Conservation (phyloP, 2,797 vertebrate genomes). For the Cuculus canorus region DNA sequence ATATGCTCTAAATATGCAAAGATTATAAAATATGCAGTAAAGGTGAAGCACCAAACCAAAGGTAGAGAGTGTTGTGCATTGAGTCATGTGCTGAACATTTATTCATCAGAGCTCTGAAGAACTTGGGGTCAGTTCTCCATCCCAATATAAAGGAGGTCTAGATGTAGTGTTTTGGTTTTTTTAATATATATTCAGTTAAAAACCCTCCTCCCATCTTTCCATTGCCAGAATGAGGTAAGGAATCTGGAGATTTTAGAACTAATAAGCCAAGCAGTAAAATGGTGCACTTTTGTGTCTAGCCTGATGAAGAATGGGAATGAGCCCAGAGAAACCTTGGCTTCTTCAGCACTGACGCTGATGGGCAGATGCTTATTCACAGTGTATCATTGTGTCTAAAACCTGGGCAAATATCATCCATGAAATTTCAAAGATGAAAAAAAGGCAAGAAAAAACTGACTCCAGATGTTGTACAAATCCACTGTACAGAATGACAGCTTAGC, state of each 20-base stretch:
- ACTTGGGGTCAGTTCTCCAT: not conserved
- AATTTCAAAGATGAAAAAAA: not conserved
- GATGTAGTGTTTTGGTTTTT: not conserved
- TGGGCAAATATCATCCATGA: not conserved
- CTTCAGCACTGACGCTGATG: not conserved
- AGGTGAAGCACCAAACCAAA: not conserved
- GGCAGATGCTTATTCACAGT: not conserved
- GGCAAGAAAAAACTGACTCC: slow-evolving; percentile 7
- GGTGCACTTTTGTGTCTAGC: not conserved
- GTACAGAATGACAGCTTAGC: not conserved
- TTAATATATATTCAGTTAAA: slow-evolving; percentile 38
- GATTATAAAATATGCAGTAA: not conserved
- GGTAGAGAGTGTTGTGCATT: not conserved
- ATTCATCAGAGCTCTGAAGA: not conserved
- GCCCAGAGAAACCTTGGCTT: not conserved
- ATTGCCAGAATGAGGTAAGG: slow-evolving; percentile 55
- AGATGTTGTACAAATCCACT: not conserved
- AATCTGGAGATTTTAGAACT: slow-evolving; percentile 16
- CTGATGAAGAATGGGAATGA: not conserved
- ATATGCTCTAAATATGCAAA: not conserved
- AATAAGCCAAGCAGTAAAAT: slow-evolving; percentile 28
- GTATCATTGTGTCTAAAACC: not conserved
- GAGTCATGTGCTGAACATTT: not conserved
- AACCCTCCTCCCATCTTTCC: slow-evolving; percentile 29
- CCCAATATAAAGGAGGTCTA: not conserved